Conservation (phyloP, 1,140 invertebrate genomes). For the Lycorma delicatula region DNA sequence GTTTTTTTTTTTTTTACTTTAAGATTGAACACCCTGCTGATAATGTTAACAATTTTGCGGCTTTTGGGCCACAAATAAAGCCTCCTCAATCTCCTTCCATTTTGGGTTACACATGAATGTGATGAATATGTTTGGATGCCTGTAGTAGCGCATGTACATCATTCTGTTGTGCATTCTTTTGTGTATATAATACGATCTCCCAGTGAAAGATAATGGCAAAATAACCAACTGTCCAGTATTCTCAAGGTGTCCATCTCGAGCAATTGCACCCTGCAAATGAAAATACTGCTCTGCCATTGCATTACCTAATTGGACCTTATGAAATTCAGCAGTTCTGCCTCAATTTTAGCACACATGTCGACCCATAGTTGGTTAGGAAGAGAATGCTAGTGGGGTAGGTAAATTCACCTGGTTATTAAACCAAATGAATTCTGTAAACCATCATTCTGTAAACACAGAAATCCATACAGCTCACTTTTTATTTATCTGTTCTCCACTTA, state of each 20-base stretch:
- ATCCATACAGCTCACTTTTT: too few relatives aligned
- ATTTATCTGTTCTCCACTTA: too few relatives aligned
- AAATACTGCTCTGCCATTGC: conserved; percentile 42
- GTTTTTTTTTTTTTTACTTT: conserved; percentile 38
- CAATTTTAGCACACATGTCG: too few relatives aligned
- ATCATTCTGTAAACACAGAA: too few relatives aligned
- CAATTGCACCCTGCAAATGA: conserved; percentile 28
- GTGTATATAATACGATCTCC: conserved; percentile 38
- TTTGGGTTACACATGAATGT: conserved; percentile 16
- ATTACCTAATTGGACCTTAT: too few relatives aligned
- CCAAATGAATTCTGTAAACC: too few relatives aligned
- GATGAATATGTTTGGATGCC: conserved; percentile 37
- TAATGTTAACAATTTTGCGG: conserved; percentile 38
- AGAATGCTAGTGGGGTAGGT: too few relatives aligned
- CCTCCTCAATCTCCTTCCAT: conserved; percentile 36
- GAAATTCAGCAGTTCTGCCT: too few relatives aligned
- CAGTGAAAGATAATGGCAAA: conserved; percentile 39
- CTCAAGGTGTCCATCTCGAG: conserved; percentile 10
- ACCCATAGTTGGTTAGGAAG: too few relatives aligned
- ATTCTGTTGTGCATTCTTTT: conserved; percentile 40
- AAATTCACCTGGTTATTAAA: too few relatives aligned
- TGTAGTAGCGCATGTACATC: conserved; percentile 34
- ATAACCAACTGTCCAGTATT: conserved; percentile 27
- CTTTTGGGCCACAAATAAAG: conserved; percentile 31
- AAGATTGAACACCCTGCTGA: conserved; percentile 38